Conservation (phyloP, 2,797 vertebrate species). For the Phalanger gymnotis region DNA sequence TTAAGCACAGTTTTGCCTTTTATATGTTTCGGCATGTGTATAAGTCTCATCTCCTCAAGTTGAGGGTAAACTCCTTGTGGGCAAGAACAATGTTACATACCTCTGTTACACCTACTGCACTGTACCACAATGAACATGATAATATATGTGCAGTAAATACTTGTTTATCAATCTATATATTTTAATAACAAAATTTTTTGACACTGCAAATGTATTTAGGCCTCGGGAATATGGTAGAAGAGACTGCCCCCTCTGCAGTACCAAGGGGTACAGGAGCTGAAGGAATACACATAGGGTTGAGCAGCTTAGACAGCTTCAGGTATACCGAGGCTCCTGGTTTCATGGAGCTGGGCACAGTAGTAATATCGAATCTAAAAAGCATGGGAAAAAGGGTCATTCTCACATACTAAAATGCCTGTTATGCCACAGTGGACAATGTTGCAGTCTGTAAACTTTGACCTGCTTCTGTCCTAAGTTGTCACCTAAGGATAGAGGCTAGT, state of each 20-base stretch:
- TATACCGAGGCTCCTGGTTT: too few species aligned
- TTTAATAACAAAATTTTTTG: not conserved
- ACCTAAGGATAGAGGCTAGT: too few species aligned
- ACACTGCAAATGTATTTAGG: not conserved
- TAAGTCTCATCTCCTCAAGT: not conserved
- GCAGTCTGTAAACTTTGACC: not conserved
- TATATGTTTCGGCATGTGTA: not conserved
- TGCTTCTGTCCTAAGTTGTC: not conserved
- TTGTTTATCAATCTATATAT: constrained; percentile 17
- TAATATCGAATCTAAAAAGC: too few species aligned
- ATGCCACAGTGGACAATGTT: not conserved
- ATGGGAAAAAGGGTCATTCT: not conserved
- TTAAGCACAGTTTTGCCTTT: not conserved
- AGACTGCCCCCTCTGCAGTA: too few species aligned
- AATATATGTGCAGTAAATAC: not conserved
- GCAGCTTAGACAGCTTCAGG: too few species aligned
- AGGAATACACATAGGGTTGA: too few species aligned
- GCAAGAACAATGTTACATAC: not conserved
- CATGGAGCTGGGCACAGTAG: too few species aligned
- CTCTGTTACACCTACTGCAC: not conserved
- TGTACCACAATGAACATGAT: not conserved
- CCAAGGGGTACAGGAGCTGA: too few species aligned
- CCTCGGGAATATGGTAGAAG: not conserved
- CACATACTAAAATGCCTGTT: constrained; percentile 1
- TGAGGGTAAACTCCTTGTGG: not conserved